Conservation (phyloP, 92 coral and sea anemone species). For the Metridium senile region DNA sequence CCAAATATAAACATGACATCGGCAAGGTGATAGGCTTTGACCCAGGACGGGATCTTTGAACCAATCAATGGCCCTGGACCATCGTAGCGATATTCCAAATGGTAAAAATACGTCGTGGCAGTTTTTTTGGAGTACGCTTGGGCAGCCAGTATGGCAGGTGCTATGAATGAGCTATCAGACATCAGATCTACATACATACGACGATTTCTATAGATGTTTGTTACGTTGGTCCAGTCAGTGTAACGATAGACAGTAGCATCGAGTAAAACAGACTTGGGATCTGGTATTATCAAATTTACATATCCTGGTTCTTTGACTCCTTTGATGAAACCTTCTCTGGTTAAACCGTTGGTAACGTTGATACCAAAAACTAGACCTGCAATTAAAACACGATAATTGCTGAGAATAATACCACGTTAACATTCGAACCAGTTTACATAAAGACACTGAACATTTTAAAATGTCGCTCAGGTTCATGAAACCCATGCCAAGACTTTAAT, state of each 20-base stretch:
- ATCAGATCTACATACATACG: constrained; percentile 26
- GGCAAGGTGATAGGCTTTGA: constrained; percentile 14
- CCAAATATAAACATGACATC: constrained; percentile 23
- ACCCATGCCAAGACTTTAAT: too few species aligned
- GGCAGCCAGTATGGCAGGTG: constrained; percentile 14
- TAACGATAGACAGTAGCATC: constrained; percentile 19
- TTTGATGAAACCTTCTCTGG: background rate
- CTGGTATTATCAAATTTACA: background rate
- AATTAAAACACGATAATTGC: background rate
- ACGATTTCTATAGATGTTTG: constrained; percentile 4
- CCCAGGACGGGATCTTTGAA: constrained; percentile 15
- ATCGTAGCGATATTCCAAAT: constrained; percentile 10
- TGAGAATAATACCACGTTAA: too few species aligned
- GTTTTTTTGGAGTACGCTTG: background rate
- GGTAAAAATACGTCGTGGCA: constrained; percentile 16
- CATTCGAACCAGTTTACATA: too few species aligned
- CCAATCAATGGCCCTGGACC: background rate
- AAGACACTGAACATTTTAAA: too few species aligned
- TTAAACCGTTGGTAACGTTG: background rate
- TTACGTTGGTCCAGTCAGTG: constrained; percentile 22
- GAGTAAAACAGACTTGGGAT: constrained; percentile 1
- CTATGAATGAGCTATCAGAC: constrained; percentile 5
- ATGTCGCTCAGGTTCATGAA: too few species aligned
- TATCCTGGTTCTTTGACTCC: background rate
- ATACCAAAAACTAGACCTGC: background rate